Conservation (phyloP, 2,888 invertebrate species). For the Harmothoe impar region DNA sequence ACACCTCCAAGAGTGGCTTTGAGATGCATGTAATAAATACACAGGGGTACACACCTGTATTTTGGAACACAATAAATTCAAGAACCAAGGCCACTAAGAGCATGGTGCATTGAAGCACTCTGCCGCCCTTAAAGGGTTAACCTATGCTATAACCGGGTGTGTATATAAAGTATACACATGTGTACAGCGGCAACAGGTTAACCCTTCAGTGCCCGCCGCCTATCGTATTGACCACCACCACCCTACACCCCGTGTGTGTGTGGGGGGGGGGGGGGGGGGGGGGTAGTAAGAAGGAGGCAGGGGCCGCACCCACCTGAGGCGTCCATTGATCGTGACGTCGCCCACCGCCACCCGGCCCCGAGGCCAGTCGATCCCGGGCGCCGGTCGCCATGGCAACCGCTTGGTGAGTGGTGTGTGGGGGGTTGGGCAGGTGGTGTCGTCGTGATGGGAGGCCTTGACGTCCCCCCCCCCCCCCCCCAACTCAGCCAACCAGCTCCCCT, state of each 20-base stretch:
- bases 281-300: not conserved
- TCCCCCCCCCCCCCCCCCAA: not conserved
- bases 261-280: not conserved
- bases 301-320: slow-evolving; percentile 6
- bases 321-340: slow-evolving; percentile 19
- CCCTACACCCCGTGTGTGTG: not conserved
- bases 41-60: too few species aligned
- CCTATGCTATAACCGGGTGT: too few species aligned
- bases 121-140: too few species aligned
- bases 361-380: slow-evolving; percentile 45
- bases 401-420: not conserved
- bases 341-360: not conserved
- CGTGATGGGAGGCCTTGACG: not conserved
- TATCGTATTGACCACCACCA: not conserved
- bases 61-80: too few species aligned
- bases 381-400: slow-evolving; percentile 28
- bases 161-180: too few species aligned
- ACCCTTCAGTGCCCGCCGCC: not conserved
- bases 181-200: slow-evolving; percentile 28
- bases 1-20: too few species aligned
- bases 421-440: slow-evolving; percentile 42
- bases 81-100: too few species aligned
- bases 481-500: not conserved
- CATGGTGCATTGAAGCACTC: too few species aligned
- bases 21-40: too few species aligned